Percentiles rank a stretch among this genome's conserved stretches.
Conservation (phyloP, 2,797 vertebrate species). For the Apogon hyalosoma region DNA sequence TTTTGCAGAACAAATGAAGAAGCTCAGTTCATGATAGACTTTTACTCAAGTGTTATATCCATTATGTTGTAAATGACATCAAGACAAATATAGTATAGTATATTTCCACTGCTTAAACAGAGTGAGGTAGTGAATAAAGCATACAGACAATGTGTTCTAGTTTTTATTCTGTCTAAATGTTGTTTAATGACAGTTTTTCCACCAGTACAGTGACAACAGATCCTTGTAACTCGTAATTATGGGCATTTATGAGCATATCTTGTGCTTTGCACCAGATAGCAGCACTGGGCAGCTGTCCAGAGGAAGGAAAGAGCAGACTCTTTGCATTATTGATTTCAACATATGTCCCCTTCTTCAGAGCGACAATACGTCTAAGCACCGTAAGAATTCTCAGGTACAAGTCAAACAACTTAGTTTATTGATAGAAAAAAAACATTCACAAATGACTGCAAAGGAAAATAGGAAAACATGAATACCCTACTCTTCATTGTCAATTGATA, state of each 20-base stretch:
- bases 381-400: conserved; percentile 51
- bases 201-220: conserved; percentile 54
- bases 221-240: conserved; percentile 34
- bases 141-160: conserved; percentile 47
- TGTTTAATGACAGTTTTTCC: conserved; percentile 46
- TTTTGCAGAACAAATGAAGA: neutral
- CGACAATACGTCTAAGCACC: conserved; percentile 44
- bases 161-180: conserved; percentile 66
- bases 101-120: conserved; percentile 22
- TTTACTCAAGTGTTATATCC: conserved; percentile 3
- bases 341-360: conserved; percentile 56
- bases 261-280: conserved; percentile 73
- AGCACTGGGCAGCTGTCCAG: conserved; percentile 62
- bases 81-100: neutral
- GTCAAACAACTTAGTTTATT: conserved; percentile 51
- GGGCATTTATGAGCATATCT: conserved; percentile 43
- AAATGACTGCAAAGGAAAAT: conserved; percentile 64
- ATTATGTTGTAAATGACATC: conserved; percentile 17
- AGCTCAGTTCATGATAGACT: neutral
- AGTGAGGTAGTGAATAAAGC: conserved; percentile 39
- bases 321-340: conserved; percentile 69
- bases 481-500: conserved; percentile 62
- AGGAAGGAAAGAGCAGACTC: conserved; percentile 42
- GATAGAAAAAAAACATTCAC: conserved; percentile 60
- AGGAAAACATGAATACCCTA: conserved; percentile 58